Evolutionary conservation across 2,797 vertebrate genomes (phyloP).

Genomic region (Aplochiton taeniatus): DNA sequence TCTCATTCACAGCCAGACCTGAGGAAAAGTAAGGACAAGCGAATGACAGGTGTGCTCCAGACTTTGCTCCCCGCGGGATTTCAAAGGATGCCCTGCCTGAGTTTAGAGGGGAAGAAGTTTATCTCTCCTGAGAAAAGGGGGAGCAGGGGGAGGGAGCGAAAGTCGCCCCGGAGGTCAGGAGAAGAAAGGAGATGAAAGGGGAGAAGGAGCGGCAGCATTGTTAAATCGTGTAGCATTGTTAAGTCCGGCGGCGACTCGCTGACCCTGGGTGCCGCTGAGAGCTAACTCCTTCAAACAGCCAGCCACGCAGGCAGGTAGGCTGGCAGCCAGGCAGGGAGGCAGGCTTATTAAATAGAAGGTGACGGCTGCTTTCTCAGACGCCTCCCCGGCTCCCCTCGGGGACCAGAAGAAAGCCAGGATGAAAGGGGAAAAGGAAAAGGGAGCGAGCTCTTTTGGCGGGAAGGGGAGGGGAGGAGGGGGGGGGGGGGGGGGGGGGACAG

Average conservation of each 20-base stretch:
- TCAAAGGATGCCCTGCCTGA: constrained; percentile 31
- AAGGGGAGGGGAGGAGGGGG: constrained; percentile 1
- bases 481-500: not conserved
- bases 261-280: constrained; percentile 18
- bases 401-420: constrained; percentile 26
- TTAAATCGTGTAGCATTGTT: too few relatives aligned
- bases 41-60: constrained; percentile 57
- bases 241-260: constrained; percentile 33
- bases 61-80: constrained; percentile 38
- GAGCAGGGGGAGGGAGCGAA: not conserved
- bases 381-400: constrained; percentile 27
- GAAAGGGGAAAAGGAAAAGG: constrained; percentile 56
- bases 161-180: constrained; percentile 44
- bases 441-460: not conserved
- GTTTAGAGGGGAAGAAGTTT: constrained; percentile 38
- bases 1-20: constrained; percentile 64
- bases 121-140: constrained; percentile 17
- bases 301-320: constrained; percentile 33
- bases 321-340: constrained; percentile 46
- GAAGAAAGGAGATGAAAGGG: constrained; percentile 40
- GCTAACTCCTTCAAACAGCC: constrained; percentile 37
- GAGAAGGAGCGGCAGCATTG: constrained; percentile 16
- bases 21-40: constrained; percentile 52
- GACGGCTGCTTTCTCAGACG: constrained; percentile 21
- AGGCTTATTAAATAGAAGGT: constrained; percentile 56